Evolutionary conservation across 1,140 invertebrate genomes (phyloP), one percentile per base, ranked within the genome.

Genomic region (Brachionus sp.): DNA sequence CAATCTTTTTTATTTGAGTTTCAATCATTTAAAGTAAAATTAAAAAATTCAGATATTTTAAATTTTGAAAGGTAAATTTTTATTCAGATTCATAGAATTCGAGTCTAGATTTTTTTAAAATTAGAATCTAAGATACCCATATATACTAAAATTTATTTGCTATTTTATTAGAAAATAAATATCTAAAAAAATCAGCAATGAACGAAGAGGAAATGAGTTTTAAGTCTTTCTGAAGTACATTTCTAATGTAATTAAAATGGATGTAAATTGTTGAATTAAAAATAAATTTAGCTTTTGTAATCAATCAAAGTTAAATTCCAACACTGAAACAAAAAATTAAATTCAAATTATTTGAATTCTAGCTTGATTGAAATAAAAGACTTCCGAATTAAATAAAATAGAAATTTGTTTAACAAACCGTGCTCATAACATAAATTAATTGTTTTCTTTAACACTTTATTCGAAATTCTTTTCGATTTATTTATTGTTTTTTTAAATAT

Each of bases 341-440:
- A 57, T 57, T 57, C 50, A 57, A 57, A 57, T 57, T 57, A 57
- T 57, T 57, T 57, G 50, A 57, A 57, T 57, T 57, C 16, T 57
- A 57, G 50, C 29, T 57, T 57, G 50, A 57, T 19, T 57, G 50
- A 19, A 57, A 57, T 57, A 25, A 57, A 57, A 57, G 50, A 57
- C 50, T 57, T 57, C 50, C 50, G 50, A 57, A 57, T 57, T 57
- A 57, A 57, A 57, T 57, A 57, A 57, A 57, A 57, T 57, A 57
- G 19, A 57, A 57, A 57, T 57, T 57, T 57, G 50, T 57, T 57
- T 19, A 57, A 57, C 50, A 57, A 57, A 57, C 50, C 50, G 50
- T 57, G 50, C 50, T 57, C 50, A 57, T 25, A 19, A 57, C 50
- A 19, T 57, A 19, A 19, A 57, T 5, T 57, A 57, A 57, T 57